Evolutionary conservation across 1,140 invertebrate genomes (phyloP), one percentile per base, ranked within the genome.

Genomic region (Leptopilina clavipes): DNA sequence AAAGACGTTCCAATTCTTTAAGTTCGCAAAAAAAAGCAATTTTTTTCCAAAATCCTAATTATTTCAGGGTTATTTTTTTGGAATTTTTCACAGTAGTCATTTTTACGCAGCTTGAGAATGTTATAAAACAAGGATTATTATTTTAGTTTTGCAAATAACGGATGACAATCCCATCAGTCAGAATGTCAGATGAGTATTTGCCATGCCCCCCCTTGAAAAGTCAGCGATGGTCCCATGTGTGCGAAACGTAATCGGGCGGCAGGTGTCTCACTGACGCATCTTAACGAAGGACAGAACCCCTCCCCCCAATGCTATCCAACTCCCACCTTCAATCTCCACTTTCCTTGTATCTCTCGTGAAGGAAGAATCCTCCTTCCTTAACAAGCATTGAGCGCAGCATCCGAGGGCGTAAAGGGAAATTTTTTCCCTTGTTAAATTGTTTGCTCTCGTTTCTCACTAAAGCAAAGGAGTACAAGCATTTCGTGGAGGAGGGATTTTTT

Each of bases 401-500:
- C 52, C 56, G 77, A 77, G 79, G 75, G 74, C 81, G 78, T 84
- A 81, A 81, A 84, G 80, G 80, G 73, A 78, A 82, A 70, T 81
- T 83, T 83, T 84, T 65, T 82, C 79, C 83, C 84, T 87, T 86
- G 86, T 86, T 86, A 87, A 83, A 86, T 85, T 86, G 84, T 86
- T 87, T 87, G 83, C 80, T 85, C 75, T 72, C 70, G 76, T 65
- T 78, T 40, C 59, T 31, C 22, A 31, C 8, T 31, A 65, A 65
- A 48, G 10, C 22, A 18, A 65, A 65, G n/a, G 56, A 65, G 22
- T 65, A 31, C 22, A 12, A n/a, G 19, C 11, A 65, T 65, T 65
- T 65, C 25, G 25, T 8, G 18, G 22, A 14, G 56, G 12, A 59
- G 22, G 14, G 17, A 3, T 31, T 31, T 11, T 19, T 56, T 56